These are phyloP conservation scores for Scortum barcoo DNA, from an alignment of 2,113 vertebrate species.

Conservation along the genomic window DNA sequence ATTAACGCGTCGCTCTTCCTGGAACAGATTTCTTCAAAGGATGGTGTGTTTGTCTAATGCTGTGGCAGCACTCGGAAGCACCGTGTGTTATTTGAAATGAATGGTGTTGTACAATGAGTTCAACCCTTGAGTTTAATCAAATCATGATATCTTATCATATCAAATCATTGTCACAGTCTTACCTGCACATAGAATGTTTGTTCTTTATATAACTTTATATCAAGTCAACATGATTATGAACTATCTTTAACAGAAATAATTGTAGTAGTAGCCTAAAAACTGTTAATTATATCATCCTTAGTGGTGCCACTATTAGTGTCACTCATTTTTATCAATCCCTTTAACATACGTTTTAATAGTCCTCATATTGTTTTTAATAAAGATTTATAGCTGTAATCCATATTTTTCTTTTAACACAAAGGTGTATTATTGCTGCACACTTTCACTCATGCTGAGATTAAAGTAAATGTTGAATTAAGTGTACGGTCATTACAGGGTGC, in stretches of 20 bases:
- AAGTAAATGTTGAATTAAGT: constrained; percentile 24
- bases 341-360: background rate
- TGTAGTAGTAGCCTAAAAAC: background rate
- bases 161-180: background rate
- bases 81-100: constrained; percentile 17
- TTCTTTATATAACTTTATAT: background rate
- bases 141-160: background rate
- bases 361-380: background rate
- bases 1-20: background rate
- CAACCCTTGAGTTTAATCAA: background rate
- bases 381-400: background rate
- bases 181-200: background rate
- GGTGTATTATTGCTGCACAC: background rate
- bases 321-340: background rate
- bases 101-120: background rate
- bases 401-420: background rate
- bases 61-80: constrained; percentile 5
- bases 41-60: constrained; percentile 29
- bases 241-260: background rate
- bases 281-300: background rate
- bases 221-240: too few species aligned
- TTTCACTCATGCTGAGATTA: background rate
- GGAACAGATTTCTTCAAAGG: constrained; percentile 37
- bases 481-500: background rate
- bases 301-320: background rate